Conservation (phyloP, 2,888 invertebrate genomes). For the Drosophila lutescens region DNA sequence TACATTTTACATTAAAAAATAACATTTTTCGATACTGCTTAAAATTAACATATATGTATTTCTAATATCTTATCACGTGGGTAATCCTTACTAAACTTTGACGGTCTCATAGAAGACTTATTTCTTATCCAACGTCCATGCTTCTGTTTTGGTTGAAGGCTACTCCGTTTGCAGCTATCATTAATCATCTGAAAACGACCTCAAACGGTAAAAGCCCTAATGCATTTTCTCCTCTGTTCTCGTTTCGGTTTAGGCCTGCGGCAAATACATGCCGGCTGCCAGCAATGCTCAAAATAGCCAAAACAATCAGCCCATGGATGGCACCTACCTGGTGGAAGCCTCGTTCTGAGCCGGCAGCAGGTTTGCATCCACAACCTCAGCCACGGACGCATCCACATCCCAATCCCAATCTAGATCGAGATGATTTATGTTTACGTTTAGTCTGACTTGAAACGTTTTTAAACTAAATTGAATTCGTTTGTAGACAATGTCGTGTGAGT, state of each 20-base stretch:
- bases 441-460: conserved; percentile 75
- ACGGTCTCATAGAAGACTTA: too few relatives aligned
- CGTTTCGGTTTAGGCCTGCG: conserved; percentile 87
- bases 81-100: neutral
- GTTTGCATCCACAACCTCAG: conserved; percentile 1
- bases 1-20: too few relatives aligned
- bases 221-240: conserved; percentile 22
- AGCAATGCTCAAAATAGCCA: conserved; percentile 92
- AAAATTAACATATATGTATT: too few relatives aligned
- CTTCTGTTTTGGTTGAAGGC: conserved; percentile 17
- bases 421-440: conserved; percentile 69
- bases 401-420: conserved; percentile 33
- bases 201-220: conserved; percentile 15
- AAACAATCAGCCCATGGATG: conserved; percentile 92
- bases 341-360: conserved; percentile 87
- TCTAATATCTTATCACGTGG: neutral
- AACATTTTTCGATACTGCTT: too few relatives aligned
- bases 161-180: neutral
- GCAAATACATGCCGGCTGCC: conserved; percentile 94
- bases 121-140: neutral
- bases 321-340: conserved; percentile 93
- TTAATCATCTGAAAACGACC: conserved; percentile 19
- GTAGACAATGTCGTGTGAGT: conserved; percentile 49
- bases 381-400: conserved; percentile 12
- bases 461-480: conserved; percentile 58